A percentile compares a stretch with the other conserved stretches of the same genome.
phyloP scores from a whole-genome alignment of 2,888 invertebrate species.

The Drosophila neotestacea region DNA sequence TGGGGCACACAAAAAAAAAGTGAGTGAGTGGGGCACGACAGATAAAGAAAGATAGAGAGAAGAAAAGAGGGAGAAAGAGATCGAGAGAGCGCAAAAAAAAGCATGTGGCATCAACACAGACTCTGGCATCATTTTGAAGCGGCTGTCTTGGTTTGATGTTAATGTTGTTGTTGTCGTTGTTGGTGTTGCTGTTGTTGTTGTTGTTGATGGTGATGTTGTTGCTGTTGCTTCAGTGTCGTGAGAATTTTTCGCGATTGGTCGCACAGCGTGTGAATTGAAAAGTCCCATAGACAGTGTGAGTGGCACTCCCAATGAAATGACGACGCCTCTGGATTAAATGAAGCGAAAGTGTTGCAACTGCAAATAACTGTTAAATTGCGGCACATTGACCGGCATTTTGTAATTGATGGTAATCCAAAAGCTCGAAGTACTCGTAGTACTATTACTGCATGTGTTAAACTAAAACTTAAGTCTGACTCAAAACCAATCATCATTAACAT shows the following conservation, averaged over 20 bases:
- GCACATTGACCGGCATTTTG: slow-evolving; percentile 56
- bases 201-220: slow-evolving; percentile 30
- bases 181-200: slow-evolving; percentile 49
- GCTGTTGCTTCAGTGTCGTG: slow-evolving; percentile 81
- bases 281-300: slow-evolving; percentile 34
- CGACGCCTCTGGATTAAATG: slow-evolving; percentile 33
- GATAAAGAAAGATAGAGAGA: slow-evolving; percentile 4
- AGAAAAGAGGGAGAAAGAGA: slow-evolving; percentile 21
- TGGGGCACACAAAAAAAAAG: slow-evolving; percentile 49
- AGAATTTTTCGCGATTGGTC: slow-evolving; percentile 82
- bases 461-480: slow-evolving; percentile 22
- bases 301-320: slow-evolving; percentile 39
- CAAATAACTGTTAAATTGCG: slow-evolving; percentile 46
- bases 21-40: slow-evolving; percentile 55
- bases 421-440: neutral
- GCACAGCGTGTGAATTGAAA: slow-evolving; percentile 82
- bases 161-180: slow-evolving; percentile 31
- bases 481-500: slow-evolving; percentile 46
- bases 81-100: slow-evolving; percentile 27
- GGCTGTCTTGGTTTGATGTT: slow-evolving; percentile 55
- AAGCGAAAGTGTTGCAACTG: slow-evolving; percentile 70
- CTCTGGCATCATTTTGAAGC: slow-evolving; percentile 56
- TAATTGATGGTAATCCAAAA: slow-evolving; percentile 24
- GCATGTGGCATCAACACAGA: slow-evolving; percentile 63
- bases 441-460: neutral